Percentiles rank a stretch among this genome's conserved stretches.
Evolutionary conservation across 2,888 invertebrate species (phyloP).

Genomic region (Acleris sparsana): DNA sequence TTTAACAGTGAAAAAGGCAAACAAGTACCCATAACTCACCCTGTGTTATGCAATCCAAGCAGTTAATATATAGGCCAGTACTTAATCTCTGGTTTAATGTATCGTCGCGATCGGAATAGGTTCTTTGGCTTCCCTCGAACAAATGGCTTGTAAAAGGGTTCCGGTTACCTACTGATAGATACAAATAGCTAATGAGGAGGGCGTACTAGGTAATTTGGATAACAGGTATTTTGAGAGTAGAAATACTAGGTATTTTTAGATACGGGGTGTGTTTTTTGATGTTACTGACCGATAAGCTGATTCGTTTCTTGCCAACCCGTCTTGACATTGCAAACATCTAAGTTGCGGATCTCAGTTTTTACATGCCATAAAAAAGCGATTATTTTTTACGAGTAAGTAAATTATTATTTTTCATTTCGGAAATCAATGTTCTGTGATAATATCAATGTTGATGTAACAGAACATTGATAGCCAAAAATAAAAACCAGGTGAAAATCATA

Average conservation of each 20-base stretch:
- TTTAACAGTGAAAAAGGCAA: constrained; percentile 20
- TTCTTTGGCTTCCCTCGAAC: constrained; percentile 34
- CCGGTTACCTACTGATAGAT: constrained; percentile 37
- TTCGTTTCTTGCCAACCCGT: no score
- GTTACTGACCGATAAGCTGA: no score
- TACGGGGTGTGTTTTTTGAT: neutral
- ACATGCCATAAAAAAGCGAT: no score
- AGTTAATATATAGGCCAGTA: constrained; percentile 36
- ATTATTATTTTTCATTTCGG: no score
- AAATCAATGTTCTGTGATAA: no score
- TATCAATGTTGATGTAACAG: no score
- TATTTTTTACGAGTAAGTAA: no score
- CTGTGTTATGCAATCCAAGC: constrained; percentile 19
- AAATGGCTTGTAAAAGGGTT: constrained; percentile 41
- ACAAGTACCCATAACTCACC: constrained; percentile 16
- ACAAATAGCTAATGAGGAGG: constrained; percentile 33
- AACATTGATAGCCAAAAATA: no score
- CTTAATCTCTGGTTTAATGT: constrained; percentile 41
- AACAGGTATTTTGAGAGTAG: constrained; percentile 31
- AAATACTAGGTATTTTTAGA: constrained; percentile 25
- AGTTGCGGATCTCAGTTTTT: no score
- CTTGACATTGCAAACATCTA: no score
- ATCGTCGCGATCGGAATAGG: constrained; percentile 38
- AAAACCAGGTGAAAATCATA: no score
- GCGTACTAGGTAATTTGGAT: constrained; percentile 30